Conservation (phyloP, 2,888 invertebrate genomes). For the Entomobrya proxima region DNA sequence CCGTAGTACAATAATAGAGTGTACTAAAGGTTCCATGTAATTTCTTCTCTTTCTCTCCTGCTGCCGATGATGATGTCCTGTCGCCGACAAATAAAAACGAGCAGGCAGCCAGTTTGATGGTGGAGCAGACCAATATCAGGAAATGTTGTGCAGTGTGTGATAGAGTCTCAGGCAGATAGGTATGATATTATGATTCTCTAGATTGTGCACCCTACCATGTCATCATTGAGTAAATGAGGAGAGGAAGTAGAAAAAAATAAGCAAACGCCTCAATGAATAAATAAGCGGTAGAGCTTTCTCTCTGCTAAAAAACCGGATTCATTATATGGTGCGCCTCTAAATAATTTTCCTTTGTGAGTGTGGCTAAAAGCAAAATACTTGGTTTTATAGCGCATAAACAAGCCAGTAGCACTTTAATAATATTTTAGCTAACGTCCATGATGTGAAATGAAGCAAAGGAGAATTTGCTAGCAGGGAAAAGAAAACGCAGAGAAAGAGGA, state of each 20-base stretch:
- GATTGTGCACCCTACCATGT: background rate
- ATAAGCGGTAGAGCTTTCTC: background rate
- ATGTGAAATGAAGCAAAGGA: too few species aligned
- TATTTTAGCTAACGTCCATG: too few species aligned
- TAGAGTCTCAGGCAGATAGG: too few species aligned
- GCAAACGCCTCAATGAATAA: background rate
- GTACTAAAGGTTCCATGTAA: slow-evolving; percentile 15
- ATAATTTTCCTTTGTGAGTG: too few species aligned
- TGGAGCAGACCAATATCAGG: too few species aligned
- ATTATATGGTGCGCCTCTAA: too few species aligned
- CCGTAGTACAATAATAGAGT: slow-evolving; percentile 13
- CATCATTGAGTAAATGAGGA: background rate
- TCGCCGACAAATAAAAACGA: too few species aligned
- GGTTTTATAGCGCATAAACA: background rate
- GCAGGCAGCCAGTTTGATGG: too few species aligned
- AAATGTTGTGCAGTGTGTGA: too few species aligned
- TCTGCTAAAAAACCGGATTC: background rate
- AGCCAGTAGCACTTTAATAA: too few species aligned
- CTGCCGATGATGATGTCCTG: too few species aligned
- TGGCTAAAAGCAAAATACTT: background rate
- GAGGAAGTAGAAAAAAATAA: background rate
- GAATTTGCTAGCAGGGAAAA: too few species aligned
- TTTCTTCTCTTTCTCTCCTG: background rate
- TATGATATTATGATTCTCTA: background rate
- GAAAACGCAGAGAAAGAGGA: background rate